phyloP scores from a whole-genome alignment of 2,113 vertebrate species.

The Bubo scandiacus region DNA sequence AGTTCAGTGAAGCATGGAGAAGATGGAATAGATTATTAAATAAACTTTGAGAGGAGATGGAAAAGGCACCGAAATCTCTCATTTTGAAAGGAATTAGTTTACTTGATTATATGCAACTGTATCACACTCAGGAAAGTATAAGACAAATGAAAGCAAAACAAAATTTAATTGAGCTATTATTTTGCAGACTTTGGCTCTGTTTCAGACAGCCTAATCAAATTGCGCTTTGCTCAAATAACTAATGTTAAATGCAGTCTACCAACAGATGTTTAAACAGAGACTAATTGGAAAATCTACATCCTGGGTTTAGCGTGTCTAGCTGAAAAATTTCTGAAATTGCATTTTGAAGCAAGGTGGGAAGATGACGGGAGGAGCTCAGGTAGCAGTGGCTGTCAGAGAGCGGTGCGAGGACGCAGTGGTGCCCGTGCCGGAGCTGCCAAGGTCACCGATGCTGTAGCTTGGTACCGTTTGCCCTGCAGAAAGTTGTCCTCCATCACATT shows the following conservation, averaged over 20 bases:
- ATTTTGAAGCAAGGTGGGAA: background rate
- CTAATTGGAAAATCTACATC: slow-evolving; percentile 82
- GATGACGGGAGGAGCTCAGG: background rate
- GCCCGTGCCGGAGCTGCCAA: background rate
- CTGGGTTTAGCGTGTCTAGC: slow-evolving; percentile 71
- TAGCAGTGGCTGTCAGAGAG: background rate
- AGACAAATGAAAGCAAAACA: slow-evolving; percentile 81
- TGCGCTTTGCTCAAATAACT: slow-evolving; percentile 77
- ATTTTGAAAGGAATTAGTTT: slow-evolving; percentile 75
- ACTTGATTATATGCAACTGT: slow-evolving; percentile 76
- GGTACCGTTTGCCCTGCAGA: background rate
- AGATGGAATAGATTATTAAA: slow-evolving; percentile 73
- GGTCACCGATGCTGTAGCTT: background rate
- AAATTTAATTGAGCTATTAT: slow-evolving; percentile 85
- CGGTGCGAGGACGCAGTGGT: background rate
- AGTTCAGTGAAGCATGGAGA: slow-evolving; percentile 55
- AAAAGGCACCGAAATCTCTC: slow-evolving; percentile 68
- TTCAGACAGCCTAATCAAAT: slow-evolving; percentile 84
- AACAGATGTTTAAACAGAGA: slow-evolving; percentile 80
- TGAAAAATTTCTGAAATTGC: slow-evolving; percentile 52
- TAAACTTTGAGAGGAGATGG: slow-evolving; percentile 55
- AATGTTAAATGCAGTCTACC: slow-evolving; percentile 78
- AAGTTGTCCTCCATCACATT: background rate
- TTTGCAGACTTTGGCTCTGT: slow-evolving; percentile 81
- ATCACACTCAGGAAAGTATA: slow-evolving; percentile 77